A percentile compares a stretch with the other conserved stretches of the same genome.
These are phyloP conservation scores for Delichon dasypus DNA, from an alignment of 2,797 vertebrate species.

Conservation along the genomic window DNA sequence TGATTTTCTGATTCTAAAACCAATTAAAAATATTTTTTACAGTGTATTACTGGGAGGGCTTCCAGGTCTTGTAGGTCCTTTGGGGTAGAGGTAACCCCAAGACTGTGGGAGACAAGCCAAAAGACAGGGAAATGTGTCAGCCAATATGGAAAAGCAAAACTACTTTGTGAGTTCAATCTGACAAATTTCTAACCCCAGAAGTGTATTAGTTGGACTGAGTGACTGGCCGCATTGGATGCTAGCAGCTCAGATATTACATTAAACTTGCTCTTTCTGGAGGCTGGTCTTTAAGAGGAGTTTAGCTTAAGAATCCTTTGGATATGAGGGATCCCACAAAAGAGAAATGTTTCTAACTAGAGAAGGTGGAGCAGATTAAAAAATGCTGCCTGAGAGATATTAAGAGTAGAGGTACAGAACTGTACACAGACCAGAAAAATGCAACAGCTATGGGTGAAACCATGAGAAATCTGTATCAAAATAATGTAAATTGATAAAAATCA, in stretches of 20 bases:
- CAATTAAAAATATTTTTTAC: conserved; percentile 18
- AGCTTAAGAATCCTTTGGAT: neutral
- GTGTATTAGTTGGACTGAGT: neutral
- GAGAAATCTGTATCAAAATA: neutral
- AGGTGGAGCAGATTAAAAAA: neutral
- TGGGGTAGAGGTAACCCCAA: neutral
- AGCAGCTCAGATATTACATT: neutral
- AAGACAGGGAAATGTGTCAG: conserved; percentile 46
- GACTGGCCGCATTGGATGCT: conserved; percentile 5
- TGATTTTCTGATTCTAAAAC: conserved; percentile 33
- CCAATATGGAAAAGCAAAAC: conserved; percentile 1
- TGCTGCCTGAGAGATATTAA: neutral
- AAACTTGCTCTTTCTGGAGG: conserved; percentile 19
- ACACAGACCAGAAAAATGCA: neutral
- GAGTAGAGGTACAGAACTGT: neutral
- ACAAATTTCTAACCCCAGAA: conserved; percentile 15
- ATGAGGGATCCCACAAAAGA: neutral
- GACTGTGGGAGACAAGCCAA: neutral
- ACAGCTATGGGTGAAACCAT: neutral
- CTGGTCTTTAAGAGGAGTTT: neutral
- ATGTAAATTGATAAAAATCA: neutral
- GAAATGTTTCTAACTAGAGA: neutral
- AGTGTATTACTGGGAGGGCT: neutral
- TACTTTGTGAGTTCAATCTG: conserved; percentile 23
- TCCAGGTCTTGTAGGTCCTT: conserved; percentile 33